Evolutionary conservation across 2,888 invertebrate genomes (phyloP).

Genomic region (Stenchaetothrips biformis): DNA sequence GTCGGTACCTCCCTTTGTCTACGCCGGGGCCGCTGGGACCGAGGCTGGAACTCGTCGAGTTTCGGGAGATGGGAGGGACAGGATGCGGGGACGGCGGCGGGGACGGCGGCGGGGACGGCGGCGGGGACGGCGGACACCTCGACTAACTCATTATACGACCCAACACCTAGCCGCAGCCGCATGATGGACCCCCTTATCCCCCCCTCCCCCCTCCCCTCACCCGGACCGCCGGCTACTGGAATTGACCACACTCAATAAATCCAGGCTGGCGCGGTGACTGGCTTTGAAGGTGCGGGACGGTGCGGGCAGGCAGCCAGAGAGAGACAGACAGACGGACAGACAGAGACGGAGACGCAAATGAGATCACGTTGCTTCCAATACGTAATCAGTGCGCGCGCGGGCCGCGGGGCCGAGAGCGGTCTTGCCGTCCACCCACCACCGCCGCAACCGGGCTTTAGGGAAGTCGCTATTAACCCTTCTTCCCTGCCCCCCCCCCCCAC

Average conservation of each 20-base stretch:
- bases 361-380: constrained; percentile 15
- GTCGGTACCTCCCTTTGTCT: not conserved
- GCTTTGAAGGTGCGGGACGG: not conserved
- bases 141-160: not conserved
- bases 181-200: not conserved
- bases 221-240: constrained; percentile 14
- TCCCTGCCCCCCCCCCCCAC: not conserved
- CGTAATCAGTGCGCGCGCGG: not conserved
- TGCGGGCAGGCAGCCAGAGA: not conserved
- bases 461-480: not conserved
- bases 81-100: not conserved
- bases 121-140: not conserved
- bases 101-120: not conserved
- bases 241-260: constrained; percentile 24
- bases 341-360: not conserved
- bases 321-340: not conserved
- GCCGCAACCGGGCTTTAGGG: not conserved
- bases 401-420: not conserved
- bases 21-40: not conserved
- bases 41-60: no score
- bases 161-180: not conserved
- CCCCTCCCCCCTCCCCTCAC: not conserved
- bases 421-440: not conserved
- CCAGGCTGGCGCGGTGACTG: not conserved
- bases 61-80: not conserved